Percentiles rank a stretch among this genome's conserved stretches.
Conservation (phyloP, 2,113 vertebrate species). For the Xiphophorus hellerii region DNA sequence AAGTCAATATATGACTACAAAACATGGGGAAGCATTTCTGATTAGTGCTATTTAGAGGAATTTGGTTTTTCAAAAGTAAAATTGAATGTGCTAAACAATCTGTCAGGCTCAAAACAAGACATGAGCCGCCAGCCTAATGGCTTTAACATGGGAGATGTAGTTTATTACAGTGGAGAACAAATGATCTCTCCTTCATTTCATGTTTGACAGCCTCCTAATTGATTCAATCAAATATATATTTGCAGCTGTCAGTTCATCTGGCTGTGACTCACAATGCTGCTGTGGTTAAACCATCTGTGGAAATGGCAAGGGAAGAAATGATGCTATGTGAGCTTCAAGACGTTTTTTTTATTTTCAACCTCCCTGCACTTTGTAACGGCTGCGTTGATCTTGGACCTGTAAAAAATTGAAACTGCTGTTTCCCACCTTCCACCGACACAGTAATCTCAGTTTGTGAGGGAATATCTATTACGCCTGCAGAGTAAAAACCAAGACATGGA, state of each 20-base stretch:
- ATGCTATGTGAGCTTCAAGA: not conserved
- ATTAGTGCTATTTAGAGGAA: not conserved
- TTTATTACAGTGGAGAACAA: slow-evolving; percentile 11
- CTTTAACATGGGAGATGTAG: not conserved
- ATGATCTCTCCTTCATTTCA: not conserved
- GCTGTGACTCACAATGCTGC: not conserved
- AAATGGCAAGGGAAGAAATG: not conserved
- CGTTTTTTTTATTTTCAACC: not conserved
- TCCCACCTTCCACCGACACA: not conserved
- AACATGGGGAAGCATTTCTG: not conserved
- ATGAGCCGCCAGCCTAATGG: not conserved
- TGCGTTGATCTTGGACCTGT: not conserved
- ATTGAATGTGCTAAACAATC: not conserved
- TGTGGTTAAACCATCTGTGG: slow-evolving; percentile 1
- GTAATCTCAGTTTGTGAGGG: not conserved
- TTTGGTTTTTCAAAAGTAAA: no score
- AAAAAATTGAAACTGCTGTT: no score
- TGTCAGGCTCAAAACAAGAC: not conserved
- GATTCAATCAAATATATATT: slow-evolving; percentile 12
- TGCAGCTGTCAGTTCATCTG: not conserved
- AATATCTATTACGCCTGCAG: not conserved
- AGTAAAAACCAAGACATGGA: not conserved
- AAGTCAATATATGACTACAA: not conserved
- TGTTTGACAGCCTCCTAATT: slow-evolving; percentile 8
- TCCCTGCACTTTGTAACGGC: not conserved